Evolutionary conservation across 2,797 vertebrate species (phyloP).

Genomic region (Myotis pilosus): DNA sequence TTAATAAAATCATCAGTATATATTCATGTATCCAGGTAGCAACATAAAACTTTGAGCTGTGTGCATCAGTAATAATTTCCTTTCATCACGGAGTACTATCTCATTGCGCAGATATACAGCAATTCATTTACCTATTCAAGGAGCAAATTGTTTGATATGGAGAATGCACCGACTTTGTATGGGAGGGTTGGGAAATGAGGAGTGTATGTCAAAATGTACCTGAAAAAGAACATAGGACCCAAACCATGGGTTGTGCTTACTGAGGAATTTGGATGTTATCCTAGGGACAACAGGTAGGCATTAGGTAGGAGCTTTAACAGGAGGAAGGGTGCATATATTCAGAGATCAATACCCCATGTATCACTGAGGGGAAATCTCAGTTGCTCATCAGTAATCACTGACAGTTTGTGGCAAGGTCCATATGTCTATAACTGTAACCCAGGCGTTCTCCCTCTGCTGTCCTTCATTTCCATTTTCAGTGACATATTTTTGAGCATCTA

Average conservation of each 20-base stretch:
- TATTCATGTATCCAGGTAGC: neutral
- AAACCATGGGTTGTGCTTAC: neutral
- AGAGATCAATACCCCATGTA: neutral
- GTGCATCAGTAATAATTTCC: neutral
- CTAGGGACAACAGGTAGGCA: neutral
- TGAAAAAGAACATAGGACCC: neutral
- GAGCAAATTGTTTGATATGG: neutral
- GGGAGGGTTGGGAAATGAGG: neutral
- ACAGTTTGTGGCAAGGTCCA: neutral
- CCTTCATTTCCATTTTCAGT: neutral
- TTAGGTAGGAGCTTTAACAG: neutral
- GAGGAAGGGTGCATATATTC: neutral
- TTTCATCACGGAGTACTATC: neutral
- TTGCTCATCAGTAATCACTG: neutral
- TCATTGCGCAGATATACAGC: neutral
- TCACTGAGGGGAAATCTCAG: neutral
- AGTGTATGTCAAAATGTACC: neutral
- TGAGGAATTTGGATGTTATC: neutral
- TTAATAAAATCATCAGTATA: neutral
- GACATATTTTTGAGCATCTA: neutral
- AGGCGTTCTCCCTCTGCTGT: neutral
- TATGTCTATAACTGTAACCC: neutral
- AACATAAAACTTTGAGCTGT: neutral
- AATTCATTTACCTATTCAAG: neutral
- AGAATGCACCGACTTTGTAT: neutral